phyloP scores from a whole-genome alignment of 2,113 vertebrate genomes.

The Ammodramus savannarum region DNA sequence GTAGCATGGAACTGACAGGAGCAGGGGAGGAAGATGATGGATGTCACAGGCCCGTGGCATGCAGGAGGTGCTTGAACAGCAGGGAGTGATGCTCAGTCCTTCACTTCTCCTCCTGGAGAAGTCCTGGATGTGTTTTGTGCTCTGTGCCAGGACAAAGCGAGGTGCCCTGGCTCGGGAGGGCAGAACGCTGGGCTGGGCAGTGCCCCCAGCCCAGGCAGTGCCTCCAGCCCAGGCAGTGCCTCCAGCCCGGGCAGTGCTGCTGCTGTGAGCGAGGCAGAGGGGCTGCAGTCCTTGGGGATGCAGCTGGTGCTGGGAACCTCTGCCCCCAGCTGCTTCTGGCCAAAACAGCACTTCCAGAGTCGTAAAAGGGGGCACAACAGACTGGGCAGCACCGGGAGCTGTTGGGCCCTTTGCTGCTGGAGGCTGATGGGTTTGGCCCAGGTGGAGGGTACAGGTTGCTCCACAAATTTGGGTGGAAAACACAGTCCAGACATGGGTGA shows the following conservation, averaged over 20 bases:
- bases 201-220: neutral
- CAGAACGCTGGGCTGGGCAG: rapidly evolving
- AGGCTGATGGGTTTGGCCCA: rapidly evolving
- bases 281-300: rapidly evolving
- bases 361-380: rapidly evolving
- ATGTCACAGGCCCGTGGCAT: neutral
- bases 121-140: neutral
- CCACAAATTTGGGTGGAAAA: neutral
- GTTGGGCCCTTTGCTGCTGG: neutral
- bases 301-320: neutral
- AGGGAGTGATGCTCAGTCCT: neutral
- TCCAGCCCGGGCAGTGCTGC: neutral
- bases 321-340: neutral
- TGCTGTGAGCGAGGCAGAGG: neutral
- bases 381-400: neutral
- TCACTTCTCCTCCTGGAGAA: neutral
- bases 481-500: neutral
- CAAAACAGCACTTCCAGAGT: neutral
- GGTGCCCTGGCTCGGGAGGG: neutral
- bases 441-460: neutral
- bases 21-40: neutral
- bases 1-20: neutral
- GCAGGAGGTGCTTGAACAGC: neutral
- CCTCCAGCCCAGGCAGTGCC: neutral
- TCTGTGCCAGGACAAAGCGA: neutral